These are phyloP conservation scores for Tetropium fuscum DNA, from an alignment of 2,888 invertebrate genomes.

Conservation along the genomic window DNA sequence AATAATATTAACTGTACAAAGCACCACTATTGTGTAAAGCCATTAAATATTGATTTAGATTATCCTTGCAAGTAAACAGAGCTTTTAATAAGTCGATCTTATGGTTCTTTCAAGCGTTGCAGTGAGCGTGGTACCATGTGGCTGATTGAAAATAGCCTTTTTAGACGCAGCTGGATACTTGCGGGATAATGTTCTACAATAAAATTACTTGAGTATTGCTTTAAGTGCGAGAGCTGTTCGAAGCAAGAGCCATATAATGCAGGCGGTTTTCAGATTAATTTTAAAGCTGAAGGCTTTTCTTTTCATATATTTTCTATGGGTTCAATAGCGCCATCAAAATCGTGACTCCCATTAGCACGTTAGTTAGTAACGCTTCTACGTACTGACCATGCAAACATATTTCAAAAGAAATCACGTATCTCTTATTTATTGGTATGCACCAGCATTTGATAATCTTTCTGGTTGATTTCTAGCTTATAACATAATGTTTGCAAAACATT, in stretches of 20 bases:
- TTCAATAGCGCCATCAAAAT: neutral
- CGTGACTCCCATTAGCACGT: too few species aligned
- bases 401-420: too few species aligned
- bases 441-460: too few species aligned
- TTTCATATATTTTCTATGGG: neutral
- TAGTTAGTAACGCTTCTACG: too few species aligned
- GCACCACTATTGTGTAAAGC: slow-evolving; percentile 7
- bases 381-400: too few species aligned
- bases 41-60: slow-evolving; percentile 6
- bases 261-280: neutral
- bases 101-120: neutral
- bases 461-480: too few species aligned
- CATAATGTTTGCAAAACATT: too few species aligned
- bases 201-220: neutral
- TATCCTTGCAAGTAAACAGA: slow-evolving; percentile 10
- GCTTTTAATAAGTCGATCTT: slow-evolving; percentile 3
- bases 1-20: slow-evolving; percentile 9
- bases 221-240: neutral
- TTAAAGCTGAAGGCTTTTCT: neutral
- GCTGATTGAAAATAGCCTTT: neutral
- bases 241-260: neutral
- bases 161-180: neutral
- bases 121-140: slow-evolving; percentile 8
- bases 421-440: too few species aligned
- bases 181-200: slow-evolving; percentile 1